Evolutionary conservation across 2,113 vertebrate species (phyloP).

Genomic region (Myotis lucifugus): DNA sequence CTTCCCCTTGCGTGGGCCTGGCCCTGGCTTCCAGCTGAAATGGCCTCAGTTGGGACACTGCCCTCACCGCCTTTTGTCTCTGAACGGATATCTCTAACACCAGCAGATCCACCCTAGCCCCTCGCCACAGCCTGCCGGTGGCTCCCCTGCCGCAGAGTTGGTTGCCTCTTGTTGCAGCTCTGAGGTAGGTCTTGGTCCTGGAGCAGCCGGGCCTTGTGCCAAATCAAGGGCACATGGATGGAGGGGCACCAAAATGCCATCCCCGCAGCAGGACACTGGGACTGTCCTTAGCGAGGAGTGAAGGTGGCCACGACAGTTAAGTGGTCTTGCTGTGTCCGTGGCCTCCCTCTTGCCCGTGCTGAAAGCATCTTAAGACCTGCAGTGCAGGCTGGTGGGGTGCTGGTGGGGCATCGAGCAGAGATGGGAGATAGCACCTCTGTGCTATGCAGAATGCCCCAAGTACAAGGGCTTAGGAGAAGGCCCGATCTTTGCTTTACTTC

Average conservation of each 20-base stretch:
- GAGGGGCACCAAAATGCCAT: background rate
- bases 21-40: background rate
- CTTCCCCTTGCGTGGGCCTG: background rate
- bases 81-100: background rate
- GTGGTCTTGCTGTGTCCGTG: background rate
- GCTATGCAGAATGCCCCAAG: background rate
- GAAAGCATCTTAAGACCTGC: background rate
- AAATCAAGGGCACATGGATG: background rate
- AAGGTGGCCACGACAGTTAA: background rate
- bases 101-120: background rate
- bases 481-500: background rate
- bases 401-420: background rate
- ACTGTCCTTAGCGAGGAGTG: background rate
- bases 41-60: background rate
- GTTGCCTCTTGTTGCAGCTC: too few species aligned
- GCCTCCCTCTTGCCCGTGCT: background rate
- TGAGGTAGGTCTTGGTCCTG: background rate
- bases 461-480: background rate
- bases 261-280: background rate
- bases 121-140: background rate
- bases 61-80: background rate
- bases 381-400: background rate
- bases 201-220: background rate
- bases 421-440: background rate
- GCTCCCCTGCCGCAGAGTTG: background rate